A percentile compares a stretch with the other conserved stretches of the same genome.
Conservation (phyloP, 2,113 vertebrate species). For the Myrmecobius fasciatus region DNA sequence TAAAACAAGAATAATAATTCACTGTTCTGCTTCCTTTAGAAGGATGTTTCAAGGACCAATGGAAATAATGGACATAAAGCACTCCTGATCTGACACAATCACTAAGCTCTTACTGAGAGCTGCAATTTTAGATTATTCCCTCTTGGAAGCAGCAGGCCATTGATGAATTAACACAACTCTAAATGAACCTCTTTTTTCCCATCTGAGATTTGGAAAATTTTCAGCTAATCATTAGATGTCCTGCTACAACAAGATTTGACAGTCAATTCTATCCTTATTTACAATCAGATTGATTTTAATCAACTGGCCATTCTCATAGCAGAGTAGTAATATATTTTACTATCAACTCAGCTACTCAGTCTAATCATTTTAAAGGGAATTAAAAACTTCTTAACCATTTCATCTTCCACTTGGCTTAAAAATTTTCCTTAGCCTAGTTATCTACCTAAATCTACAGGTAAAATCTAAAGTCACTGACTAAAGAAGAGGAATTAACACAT, state of each 20-base stretch:
- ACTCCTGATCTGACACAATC: neutral
- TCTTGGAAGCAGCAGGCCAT: neutral
- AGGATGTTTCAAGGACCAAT: neutral
- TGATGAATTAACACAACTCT: neutral
- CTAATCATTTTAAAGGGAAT: neutral
- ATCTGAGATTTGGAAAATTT: neutral
- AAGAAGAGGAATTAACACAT: accelerated
- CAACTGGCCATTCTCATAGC: neutral
- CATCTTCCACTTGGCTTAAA: neutral
- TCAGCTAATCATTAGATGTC: neutral
- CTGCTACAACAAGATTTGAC: constrained; percentile 3
- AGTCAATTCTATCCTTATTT: neutral
- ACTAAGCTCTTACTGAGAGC: neutral
- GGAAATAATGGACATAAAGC: neutral
- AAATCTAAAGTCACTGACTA: neutral
- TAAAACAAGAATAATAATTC: neutral
- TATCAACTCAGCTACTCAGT: neutral
- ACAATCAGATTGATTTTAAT: neutral
- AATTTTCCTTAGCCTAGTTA: neutral
- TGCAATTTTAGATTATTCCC: neutral
- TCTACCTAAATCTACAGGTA: neutral
- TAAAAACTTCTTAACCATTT: neutral
- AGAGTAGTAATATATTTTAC: neutral
- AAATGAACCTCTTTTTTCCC: neutral
- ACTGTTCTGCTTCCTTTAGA: neutral